phyloP scores from a whole-genome alignment of 2,888 invertebrate genomes.

The Embidobia sp. region DNA sequence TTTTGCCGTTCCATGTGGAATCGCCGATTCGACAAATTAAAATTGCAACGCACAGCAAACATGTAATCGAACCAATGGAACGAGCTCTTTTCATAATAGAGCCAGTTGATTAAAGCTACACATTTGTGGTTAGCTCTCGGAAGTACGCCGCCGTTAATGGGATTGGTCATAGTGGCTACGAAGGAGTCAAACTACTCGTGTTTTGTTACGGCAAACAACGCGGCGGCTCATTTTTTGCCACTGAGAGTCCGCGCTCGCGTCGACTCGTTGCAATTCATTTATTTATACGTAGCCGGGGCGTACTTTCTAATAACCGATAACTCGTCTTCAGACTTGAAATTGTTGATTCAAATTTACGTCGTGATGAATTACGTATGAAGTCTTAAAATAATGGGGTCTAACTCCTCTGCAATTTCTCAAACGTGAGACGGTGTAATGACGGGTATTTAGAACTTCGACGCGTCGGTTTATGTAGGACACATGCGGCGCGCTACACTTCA shows the following conservation, averaged over 20 bases:
- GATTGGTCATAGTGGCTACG: slow-evolving; percentile 71
- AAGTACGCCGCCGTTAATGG: slow-evolving; percentile 72
- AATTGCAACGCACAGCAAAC: slow-evolving; percentile 19
- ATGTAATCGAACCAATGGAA: slow-evolving; percentile 66
- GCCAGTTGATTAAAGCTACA: slow-evolving; percentile 71
- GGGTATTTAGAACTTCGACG: slow-evolving; percentile 36
- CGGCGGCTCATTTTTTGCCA: background rate
- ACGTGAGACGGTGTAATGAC: slow-evolving; percentile 43
- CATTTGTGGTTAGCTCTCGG: slow-evolving; percentile 69
- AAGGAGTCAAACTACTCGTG: slow-evolving; percentile 58
- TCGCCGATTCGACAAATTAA: slow-evolving; percentile 30
- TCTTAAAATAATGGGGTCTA: slow-evolving; percentile 48
- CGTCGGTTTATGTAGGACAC: slow-evolving; percentile 39
- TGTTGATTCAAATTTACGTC: slow-evolving; percentile 40
- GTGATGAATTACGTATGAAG: slow-evolving; percentile 48
- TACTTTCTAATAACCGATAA: slow-evolving; percentile 15
- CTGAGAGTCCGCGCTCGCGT: background rate
- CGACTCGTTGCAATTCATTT: slow-evolving; percentile 11
- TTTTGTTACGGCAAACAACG: slow-evolving; percentile 26
- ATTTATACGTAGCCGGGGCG: slow-evolving; percentile 19
- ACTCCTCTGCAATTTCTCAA: slow-evolving; percentile 46
- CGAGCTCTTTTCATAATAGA: slow-evolving; percentile 69
- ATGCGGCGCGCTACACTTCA: slow-evolving; percentile 17
- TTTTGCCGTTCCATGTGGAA: slow-evolving; percentile 2
- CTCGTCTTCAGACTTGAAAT: slow-evolving; percentile 10